Evolutionary conservation across 2,113 vertebrate species (phyloP), one percentile per base, ranked within the genome.

Genomic region (Corydoras sp.): DNA sequence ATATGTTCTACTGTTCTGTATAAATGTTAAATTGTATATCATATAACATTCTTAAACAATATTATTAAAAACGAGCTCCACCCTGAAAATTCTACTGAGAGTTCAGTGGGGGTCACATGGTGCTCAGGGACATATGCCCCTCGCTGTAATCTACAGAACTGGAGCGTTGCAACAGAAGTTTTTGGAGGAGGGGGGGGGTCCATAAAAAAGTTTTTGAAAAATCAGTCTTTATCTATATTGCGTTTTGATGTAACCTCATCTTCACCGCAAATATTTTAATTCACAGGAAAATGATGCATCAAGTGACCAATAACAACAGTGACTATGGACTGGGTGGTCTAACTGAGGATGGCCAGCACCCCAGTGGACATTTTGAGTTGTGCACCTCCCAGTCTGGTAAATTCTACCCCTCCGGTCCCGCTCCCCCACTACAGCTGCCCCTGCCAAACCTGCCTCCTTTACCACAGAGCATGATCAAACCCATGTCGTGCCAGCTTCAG

Each of bases 221-320:
- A n/a, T 50, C 24, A 43, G 7, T 43, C 9, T 29, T 2, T 18
- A 1, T 13, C 9, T 69, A 12, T 43, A 43, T 43, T 43, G 35
- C 35, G 4, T 43, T 43, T 43, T 43, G 35, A 43, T 4, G 7
- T 43, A 43, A 8, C 35, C 49, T 5, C 13, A 43, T 2, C 1
- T 29, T 18, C n/a, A 13, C 50, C 32, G 10, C 15, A 3, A 35
- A 50, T n/a, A 4, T 62, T 3, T 49, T 67, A 43, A 43, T 43
- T 65, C 79, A 69, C 84, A 96, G 96, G 96, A 91, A 69, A 90
- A 99, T 98, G 93, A 98, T 98, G 95, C 95, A 96, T 87, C 94
- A 95, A 59, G 95, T 98, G 85, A 88, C 90, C 84, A 91, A 87
- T 87, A 88, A 87, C 73, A 96, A 89, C 83, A 84, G 91, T 72